Conservation (phyloP, 2,113 vertebrate genomes). For the Tylochromis polylepis region DNA sequence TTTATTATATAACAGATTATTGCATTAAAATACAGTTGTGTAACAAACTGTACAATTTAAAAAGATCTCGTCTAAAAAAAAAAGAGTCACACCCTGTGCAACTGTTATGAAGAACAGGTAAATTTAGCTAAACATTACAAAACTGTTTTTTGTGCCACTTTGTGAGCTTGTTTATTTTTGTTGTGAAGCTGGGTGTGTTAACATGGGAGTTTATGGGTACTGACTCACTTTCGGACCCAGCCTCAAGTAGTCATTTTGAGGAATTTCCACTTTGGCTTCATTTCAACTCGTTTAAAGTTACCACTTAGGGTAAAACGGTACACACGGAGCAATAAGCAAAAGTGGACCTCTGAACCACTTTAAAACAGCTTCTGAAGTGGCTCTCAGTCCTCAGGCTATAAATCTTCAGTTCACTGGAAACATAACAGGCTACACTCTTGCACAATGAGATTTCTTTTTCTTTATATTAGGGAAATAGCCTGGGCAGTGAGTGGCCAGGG, state of each 20-base stretch:
- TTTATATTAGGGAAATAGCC: neutral
- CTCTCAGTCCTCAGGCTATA: neutral
- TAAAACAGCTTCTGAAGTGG: neutral
- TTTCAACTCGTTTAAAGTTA: neutral
- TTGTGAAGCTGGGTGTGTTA: neutral
- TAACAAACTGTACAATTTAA: neutral
- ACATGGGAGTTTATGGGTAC: neutral
- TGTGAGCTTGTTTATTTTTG: neutral
- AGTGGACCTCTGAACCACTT: neutral
- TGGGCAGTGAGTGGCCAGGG: neutral
- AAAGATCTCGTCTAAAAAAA: neutral
- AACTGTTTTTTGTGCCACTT: neutral
- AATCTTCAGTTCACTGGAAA: neutral
- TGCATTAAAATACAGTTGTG: neutral
- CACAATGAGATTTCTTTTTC: neutral
- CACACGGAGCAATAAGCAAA: neutral
- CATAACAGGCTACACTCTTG: neutral
- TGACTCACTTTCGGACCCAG: neutral
- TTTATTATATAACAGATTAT: accelerated
- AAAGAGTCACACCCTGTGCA: neutral
- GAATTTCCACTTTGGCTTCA: neutral
- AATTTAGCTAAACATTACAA: neutral
- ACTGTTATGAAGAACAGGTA: neutral
- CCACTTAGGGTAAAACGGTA: neutral
- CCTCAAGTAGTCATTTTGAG: neutral